Evolutionary conservation across 1,140 invertebrate genomes (phyloP), one percentile per base, ranked within the genome.

Genomic region (Eciton burchellii): DNA sequence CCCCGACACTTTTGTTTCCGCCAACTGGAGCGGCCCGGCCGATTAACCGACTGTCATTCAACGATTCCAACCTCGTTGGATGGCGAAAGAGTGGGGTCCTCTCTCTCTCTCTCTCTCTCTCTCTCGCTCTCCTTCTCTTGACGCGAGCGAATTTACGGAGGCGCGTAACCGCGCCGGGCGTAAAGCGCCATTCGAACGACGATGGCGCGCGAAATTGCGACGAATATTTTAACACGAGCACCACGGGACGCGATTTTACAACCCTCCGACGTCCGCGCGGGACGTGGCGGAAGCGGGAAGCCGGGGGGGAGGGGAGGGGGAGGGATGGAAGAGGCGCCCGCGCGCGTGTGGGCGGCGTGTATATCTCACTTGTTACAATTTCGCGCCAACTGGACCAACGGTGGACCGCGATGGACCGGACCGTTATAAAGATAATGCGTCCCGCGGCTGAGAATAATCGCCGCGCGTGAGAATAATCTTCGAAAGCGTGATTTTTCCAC

Each of bases 1-100:
- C 19, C n/a, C 19, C n/a, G 24, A 19, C 57, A 57, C 71, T 86
- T 86, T 84, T 81, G 81, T 83, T 83, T 83, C 68, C 62, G 62
- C 62, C 54, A 83, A 83, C 72, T 83, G 73, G 26, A 83, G 71
- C 81, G 81, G 24, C 26, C 54, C 6, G 45, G 11, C 43, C 62
- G 81, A 83, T 83, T 79, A 83, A 79, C 82, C 68, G 62, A 29
- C 62, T 49, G 73, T 83, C 63, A 68, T 68, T 16, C 71, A 63
- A 16, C 72, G 60, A 83, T 79, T 68, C 74, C 54, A 16, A 41
- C 19, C 49, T 68, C 74, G 14, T 66, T 66, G 26, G 3, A n/a
- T 21, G 21, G 6, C 35, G 41, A 63, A 74, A 76, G 6, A 21
- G 14, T 2, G 16, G 29, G 4, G 26, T 16, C 54, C 60, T 1